phyloP scores from a whole-genome alignment of 2,888 invertebrate genomes.

The Azorinus chamasolen region DNA sequence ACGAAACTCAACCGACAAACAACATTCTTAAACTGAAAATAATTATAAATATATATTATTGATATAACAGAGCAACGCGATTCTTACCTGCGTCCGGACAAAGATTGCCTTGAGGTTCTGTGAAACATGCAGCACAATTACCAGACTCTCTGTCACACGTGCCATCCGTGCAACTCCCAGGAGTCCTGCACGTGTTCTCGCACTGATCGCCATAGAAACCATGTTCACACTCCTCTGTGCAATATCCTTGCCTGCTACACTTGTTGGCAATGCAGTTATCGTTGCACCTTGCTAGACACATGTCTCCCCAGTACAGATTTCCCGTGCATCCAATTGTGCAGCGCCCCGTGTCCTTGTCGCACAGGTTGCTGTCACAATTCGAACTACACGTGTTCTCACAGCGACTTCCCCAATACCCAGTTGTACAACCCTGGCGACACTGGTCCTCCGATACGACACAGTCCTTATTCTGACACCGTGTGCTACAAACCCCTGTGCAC shows the following conservation, averaged over 20 bases:
- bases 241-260: conserved; percentile 48
- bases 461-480: conserved; percentile 48
- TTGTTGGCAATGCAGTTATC: conserved; percentile 25
- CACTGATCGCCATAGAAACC: conserved; percentile 50
- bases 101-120: conserved; percentile 12
- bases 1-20: too few species aligned
- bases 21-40: too few species aligned
- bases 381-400: conserved; percentile 30
- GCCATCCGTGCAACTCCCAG: conserved; percentile 38
- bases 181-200: conserved; percentile 24
- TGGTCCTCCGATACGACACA: conserved; percentile 16
- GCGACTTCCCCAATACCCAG: conserved; percentile 25
- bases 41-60: too few species aligned
- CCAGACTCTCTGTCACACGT: conserved; percentile 38
- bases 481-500: conserved; percentile 38
- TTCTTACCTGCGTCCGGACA: conserved; percentile 56
- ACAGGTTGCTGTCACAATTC: conserved; percentile 34
- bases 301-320: conserved; percentile 25
- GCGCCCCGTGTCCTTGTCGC: conserved; percentile 28
- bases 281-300: conserved; percentile 33
- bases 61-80: too few species aligned
- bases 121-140: conserved; percentile 33
- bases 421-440: conserved; percentile 35
- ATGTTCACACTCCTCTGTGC: conserved; percentile 27
- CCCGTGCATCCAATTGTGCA: conserved; percentile 45